Percentiles rank a stretch among this genome's conserved stretches.
phyloP scores from a whole-genome alignment of 64 coral and sea anemone genomes.

The Pocillopora damicornis region DNA sequence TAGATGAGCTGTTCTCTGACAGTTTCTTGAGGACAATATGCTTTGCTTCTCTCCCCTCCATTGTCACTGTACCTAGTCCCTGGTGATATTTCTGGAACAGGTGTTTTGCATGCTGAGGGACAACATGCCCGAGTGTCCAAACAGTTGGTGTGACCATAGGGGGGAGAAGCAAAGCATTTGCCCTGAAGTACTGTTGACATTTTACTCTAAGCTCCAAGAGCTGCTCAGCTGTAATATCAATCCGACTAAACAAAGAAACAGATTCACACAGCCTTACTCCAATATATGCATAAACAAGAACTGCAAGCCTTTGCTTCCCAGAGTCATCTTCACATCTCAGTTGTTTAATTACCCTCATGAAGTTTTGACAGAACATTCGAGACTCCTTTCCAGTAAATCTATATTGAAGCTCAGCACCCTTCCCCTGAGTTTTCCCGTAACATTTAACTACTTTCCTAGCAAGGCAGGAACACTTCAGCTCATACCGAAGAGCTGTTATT shows the following conservation, averaged over 20 bases:
- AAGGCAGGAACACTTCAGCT: neutral
- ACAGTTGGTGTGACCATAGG: constrained; percentile 18
- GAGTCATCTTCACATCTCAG: no score
- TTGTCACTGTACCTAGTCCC: neutral
- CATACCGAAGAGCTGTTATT: neutral
- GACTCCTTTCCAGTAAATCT: constrained; percentile 39
- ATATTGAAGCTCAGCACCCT: no score
- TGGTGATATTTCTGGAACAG: constrained; percentile 1
- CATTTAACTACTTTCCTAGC: no score
- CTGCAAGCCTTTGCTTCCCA: no score
- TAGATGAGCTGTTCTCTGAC: constrained; percentile 11
- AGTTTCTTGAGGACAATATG: constrained; percentile 27
- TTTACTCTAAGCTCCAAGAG: no score
- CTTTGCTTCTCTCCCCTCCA: constrained; percentile 27
- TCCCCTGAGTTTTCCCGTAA: no score
- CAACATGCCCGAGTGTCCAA: constrained; percentile 23
- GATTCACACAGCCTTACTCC: no score
- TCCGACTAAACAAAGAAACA: no score
- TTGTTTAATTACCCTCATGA: no score
- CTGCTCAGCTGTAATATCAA: no score
- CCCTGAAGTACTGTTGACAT: constrained; percentile 1
- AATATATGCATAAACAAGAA: no score
- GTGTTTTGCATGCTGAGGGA: neutral
- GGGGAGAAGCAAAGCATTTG: constrained; percentile 22
- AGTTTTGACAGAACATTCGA: neutral